Base-by-base conservation (phyloP, 2,888 invertebrate genomes). In the Tinea trinotella region DNA sequence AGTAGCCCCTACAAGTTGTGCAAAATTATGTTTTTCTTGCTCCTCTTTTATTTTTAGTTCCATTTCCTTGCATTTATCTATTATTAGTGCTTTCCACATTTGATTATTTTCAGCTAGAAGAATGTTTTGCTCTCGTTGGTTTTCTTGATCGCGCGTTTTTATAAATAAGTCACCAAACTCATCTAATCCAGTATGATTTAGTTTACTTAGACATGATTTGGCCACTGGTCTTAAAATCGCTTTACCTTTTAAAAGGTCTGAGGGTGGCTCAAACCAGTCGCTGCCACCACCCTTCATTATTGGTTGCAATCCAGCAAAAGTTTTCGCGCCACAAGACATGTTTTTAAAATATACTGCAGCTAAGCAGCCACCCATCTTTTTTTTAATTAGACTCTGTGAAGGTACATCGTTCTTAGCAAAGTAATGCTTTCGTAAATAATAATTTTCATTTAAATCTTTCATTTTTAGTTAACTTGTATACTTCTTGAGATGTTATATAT, bases 271-370 rank as follows among this genome's bases (percentile, higher is more conserved):
- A 59, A 65, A 79, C 82, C 83, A 83, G 55, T 78, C 74, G 55
- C 44, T 65, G 0, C 84, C 84, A 0, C 77, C 82, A 5, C 84
- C 83, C 59, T 71, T 71, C 63, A 84, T 62, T 0, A 68, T 65
- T 0, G 85, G 85, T 57, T 81, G 76, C 0, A 85, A 61, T 0
- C 84, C 84, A 1, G 82, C 83, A 0, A 82, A 61, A 1, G 70
- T 63, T 60, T 76, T 80, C 0, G 76, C 60, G 55, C 71, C 74
- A 0, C 66, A 64, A 6, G 59, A 65, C 85, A 84, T 83, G 0
- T 74, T 74, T 53, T 79, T 76, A 58, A 84, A 85, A 58, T 76
- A 83, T 35, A 84, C 68, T 6, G 68, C 64, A 0, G 84, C 84
- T 1, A 85, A 68, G 1, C 70, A 58, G 3, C 67, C 67, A 5